Conservation (phyloP, 23 tunicate species). For the Trididemnum miniatum region DNA sequence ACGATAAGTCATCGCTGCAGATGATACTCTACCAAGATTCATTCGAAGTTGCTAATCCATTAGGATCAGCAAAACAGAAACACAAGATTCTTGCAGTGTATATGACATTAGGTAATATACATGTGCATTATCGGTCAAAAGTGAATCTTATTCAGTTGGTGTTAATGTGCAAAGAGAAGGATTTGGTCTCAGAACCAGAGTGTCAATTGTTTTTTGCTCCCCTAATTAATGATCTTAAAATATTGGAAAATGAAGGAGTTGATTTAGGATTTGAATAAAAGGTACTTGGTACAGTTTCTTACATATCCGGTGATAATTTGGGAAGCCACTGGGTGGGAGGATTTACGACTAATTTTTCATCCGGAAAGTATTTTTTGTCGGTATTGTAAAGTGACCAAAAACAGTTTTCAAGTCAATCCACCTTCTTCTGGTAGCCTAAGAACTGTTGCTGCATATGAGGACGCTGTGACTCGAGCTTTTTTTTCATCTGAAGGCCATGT, state of each 20-base stretch:
- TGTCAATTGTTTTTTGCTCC: slow-evolving; percentile 9
- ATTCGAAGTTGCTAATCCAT: slow-evolving; percentile 18
- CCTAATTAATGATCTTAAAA: slow-evolving; percentile 23
- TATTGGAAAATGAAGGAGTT: slow-evolving; percentile 31
- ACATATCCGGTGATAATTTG: slow-evolving; percentile 44
- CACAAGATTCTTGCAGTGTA: slow-evolving; percentile 34
- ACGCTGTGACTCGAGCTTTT: not conserved
- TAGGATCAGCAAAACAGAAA: slow-evolving; percentile 24
- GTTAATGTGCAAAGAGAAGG: slow-evolving; percentile 27
- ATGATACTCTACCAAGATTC: not conserved
- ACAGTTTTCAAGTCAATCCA: not conserved
- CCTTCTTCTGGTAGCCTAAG: not conserved
- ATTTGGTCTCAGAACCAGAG: not conserved
- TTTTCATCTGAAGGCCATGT: not conserved
- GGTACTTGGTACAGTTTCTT: slow-evolving; percentile 22
- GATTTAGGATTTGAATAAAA: slow-evolving; percentile 23
- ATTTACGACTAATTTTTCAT: slow-evolving; percentile 47
- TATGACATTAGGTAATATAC: slow-evolving; percentile 19
- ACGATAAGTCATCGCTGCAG: not conserved
- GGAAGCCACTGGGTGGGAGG: slow-evolving; percentile 55
- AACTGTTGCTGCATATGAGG: not conserved
- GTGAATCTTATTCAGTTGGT: slow-evolving; percentile 31
- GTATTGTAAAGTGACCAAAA: slow-evolving; percentile 12
- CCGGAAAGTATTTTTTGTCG: slow-evolving; percentile 18
- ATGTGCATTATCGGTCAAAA: slow-evolving; percentile 7